Base-by-base conservation (phyloP, 2,797 vertebrate species). In the Limosa lapponica region DNA sequence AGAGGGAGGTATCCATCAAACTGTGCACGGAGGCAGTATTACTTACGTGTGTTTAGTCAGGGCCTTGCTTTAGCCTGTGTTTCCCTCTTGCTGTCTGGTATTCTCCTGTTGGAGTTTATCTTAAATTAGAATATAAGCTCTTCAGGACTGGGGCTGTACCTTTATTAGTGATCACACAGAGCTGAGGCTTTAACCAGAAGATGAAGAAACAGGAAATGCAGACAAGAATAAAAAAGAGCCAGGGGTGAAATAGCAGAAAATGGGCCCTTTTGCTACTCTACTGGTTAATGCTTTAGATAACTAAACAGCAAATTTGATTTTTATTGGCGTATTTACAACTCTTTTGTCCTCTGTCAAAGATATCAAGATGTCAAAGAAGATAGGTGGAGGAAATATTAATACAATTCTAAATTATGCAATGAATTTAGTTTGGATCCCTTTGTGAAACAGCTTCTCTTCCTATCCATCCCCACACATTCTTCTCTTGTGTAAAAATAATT, bases 401-500 rank as follows among this genome's bases (percentile, higher is more conserved):
- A 49, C 12, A 49, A 44, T 74, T 82, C 44, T 92, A 61, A 87
- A 77, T 84, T 93, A 83, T 30, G 13, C 72, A 74, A 34, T 30
- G 37, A 71, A 71, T 92, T 86, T 90, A 20, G n/a, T 90, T 82
- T 36, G 16, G 18, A 75, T 80, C 91, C 57, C 48, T 57, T 78
- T 90, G 49, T 8, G 17, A 69, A 92, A 48, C 23, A 57, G 13
- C 13, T 32, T 74, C 12, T 73, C 49, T 81, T 83, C 25, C 19
- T 94, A 85, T 51, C 4, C 4, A 48, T 66, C n/a, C 23, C 18
- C 15, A 54, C 22, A 48, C 25, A 39, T 71, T 80, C 18, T 78
- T 91, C 49, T 82, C 51, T 74, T 83, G 27, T 70, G 27, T 59
- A 70, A 90, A 95, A 90, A 80, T 77, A 90, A 90, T 80, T 77